Base-by-base conservation (phyloP, 2,113 vertebrate genomes). In the Hippocampus comes region DNA sequence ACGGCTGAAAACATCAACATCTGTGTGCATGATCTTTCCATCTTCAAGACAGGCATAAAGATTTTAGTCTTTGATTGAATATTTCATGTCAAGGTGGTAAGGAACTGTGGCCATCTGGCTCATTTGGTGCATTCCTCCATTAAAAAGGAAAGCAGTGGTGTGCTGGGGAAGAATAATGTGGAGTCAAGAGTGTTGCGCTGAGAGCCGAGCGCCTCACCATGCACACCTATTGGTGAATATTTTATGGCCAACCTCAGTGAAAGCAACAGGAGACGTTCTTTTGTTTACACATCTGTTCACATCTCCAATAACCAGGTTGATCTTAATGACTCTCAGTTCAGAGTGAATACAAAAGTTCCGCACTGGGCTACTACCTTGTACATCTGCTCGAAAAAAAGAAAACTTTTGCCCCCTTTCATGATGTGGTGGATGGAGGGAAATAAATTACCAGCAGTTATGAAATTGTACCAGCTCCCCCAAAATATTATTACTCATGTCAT, bases 11-110 rank as follows among this genome's bases (percentile, higher is more conserved):
- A 49, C n/a, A 65, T 10, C 80, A 83, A 74, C 84, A 86, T 87
- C 78, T 88, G 83, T 82, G 76, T 83, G 21, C 70, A 75, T 77
- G 57, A 71, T 61, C 61, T 57, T 63, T 75, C 66, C 81, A 83
- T 86, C 88, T 88, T 89, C 83, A 78, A 86, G 70, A 88, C 81
- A 73, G 67, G 89, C 84, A 89, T 89, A 87, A 88, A 89, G 90
- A 87, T 89, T 90, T 84, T 75, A 90, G 76, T 76, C 78, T 70
- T 73, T 79, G 63, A 68, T 80, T 86, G 66, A 88, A 91, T 89
- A 81, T 91, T 92, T 91, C 79, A 91, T 91, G 75, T 55, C 41
- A 78, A 80, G 27, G 74, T 78, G 25, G 78, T 72, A 69, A 77
- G 81, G 73, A 88, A 83, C 72, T 59, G 64, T 0, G 73, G 80